Conservation (phyloP, 2,888 invertebrate species). For the Agriopis aurantiaria region DNA sequence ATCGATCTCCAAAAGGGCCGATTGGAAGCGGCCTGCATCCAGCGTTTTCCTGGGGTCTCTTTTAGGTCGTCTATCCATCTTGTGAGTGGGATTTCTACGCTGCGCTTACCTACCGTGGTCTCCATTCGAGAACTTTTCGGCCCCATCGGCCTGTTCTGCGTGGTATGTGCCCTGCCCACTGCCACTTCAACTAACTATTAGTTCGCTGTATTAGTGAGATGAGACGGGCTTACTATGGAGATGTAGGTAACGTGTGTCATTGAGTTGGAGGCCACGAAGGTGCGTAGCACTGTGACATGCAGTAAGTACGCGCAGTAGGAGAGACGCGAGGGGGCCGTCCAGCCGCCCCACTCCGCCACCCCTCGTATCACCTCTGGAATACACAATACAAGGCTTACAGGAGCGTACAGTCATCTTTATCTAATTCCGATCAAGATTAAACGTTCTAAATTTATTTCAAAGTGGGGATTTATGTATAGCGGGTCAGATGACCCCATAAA, state of each 20-base stretch:
- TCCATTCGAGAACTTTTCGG: no score
- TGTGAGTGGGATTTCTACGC: no score
- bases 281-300: neutral
- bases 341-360: conserved; percentile 8
- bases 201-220: neutral
- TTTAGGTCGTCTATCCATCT: no score
- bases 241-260: neutral
- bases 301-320: conserved; percentile 14
- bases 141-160: no score
- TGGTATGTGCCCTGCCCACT: neutral
- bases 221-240: neutral
- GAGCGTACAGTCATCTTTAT: neutral
- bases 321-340: conserved; percentile 8
- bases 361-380: neutral
- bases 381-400: neutral
- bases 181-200: neutral
- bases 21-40: no score
- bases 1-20: no score
- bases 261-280: neutral
- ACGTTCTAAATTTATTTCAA: no score
- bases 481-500: no score
- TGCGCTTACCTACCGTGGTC: no score
- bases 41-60: no score
- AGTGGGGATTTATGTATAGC: no score
- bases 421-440: neutral